Conservation (phyloP, 2,797 vertebrate species). For the Perodicticus potto region DNA sequence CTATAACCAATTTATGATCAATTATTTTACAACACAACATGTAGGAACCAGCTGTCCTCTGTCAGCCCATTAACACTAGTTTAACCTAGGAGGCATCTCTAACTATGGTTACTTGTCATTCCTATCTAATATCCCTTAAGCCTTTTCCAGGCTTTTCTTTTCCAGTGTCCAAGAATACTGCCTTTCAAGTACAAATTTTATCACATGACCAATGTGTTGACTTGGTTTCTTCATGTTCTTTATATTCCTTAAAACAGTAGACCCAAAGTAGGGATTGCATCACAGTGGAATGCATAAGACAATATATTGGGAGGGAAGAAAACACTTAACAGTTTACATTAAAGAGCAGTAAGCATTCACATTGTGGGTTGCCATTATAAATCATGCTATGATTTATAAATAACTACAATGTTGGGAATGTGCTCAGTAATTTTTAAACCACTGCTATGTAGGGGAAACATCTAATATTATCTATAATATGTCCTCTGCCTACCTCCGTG, state of each 20-base stretch:
- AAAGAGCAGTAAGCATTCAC: constrained; percentile 19
- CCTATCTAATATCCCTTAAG: not conserved
- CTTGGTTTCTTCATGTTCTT: constrained; percentile 56
- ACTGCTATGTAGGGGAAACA: not conserved
- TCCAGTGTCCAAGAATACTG: constrained; percentile 18
- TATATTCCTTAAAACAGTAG: constrained; percentile 29
- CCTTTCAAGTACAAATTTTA: constrained; percentile 34
- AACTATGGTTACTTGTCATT: constrained; percentile 9
- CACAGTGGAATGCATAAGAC: constrained; percentile 10
- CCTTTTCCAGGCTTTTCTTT: constrained; percentile 37
- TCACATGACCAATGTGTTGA: not conserved
- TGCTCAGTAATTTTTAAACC: constrained; percentile 35
- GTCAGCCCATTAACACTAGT: not conserved
- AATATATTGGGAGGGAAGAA: constrained; percentile 36
- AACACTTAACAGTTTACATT: constrained; percentile 32
- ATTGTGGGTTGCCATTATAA: not conserved
- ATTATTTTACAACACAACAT: not conserved
- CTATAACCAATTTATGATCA: not conserved
- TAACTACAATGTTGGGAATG: constrained; percentile 16
- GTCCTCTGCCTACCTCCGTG: not conserved
- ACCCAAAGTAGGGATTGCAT: not conserved
- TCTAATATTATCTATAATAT: not conserved
- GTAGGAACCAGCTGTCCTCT: not conserved
- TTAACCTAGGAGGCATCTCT: not conserved
- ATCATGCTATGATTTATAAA: not conserved